Evolutionary conservation across 2,888 invertebrate genomes (phyloP), one percentile per base, ranked within the genome.

Genomic region (Drosophila mercatorum): DNA sequence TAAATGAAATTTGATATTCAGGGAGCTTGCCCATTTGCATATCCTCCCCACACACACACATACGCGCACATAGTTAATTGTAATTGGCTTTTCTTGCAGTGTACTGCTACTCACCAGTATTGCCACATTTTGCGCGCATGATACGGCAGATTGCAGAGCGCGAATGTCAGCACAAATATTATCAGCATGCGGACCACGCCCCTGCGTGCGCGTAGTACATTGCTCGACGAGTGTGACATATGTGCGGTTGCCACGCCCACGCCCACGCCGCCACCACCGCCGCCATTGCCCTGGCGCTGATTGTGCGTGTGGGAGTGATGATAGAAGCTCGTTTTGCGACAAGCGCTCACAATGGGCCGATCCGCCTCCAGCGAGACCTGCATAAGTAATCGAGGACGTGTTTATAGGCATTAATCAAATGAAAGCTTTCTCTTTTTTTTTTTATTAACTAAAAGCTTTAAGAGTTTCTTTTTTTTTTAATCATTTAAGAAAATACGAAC

Each of bases 181-280:
- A 98, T 96, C 80, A 98, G 94, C 95, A 98, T 96, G 74, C 97
- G 95, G 80, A 98, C 97, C 56, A 98, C 98, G 55, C 97, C 96
- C 40, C 97, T 94, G 26, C 97, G 94, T 34, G 97, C 97, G 59
- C 95, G 94, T 71, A 97, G 92, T 12, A 96, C 96, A 91, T 96
- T 96, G 83, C 95, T 95, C 57, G 96, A 96, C 55, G 96, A 94
- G 79, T 95, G 95, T 40, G 95, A 95, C 88, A 95, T 94, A 90
- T 95, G 95, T 69, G 94, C 93, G 77, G 93, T 93, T 93, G 14
- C 89, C 64, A 5, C 68, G 34, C 62, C 68, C 64, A 5, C 68
- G 34, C 62, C 68, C 26, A 63, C 72, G 7, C 52, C 70, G 36
- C 51, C 61, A 6, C 63, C 72, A 12, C 59, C 71, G 31, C 72